Conservation (phyloP, 2,888 invertebrate species). For the Luperina testacea region DNA sequence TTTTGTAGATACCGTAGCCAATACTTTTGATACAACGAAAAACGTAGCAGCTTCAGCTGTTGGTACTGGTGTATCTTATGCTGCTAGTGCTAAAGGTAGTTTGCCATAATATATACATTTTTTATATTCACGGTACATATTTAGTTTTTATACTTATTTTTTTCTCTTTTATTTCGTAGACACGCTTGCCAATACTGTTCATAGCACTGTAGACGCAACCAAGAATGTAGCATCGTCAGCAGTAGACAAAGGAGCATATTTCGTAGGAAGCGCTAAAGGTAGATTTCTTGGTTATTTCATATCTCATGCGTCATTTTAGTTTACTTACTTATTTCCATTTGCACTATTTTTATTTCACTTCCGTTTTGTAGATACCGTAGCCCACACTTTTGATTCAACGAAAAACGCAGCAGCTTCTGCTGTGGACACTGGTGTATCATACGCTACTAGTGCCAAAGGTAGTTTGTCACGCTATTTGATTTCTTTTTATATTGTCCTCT, state of each 20-base stretch:
- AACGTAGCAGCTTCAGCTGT: constrained; percentile 62
- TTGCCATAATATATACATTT: not conserved
- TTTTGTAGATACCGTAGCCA: constrained; percentile 76
- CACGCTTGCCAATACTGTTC: constrained; percentile 61
- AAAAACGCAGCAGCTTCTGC: constrained; percentile 58
- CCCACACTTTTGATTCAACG: constrained; percentile 72
- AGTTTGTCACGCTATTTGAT: constrained; percentile 14
- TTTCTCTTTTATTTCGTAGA: constrained; percentile 47
- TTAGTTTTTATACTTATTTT: not conserved
- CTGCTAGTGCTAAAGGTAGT: constrained; percentile 76
- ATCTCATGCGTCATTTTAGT: not conserved
- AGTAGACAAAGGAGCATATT: constrained; percentile 73
- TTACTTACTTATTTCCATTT: not conserved
- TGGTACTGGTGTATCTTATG: constrained; percentile 74
- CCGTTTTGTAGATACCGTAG: constrained; percentile 75
- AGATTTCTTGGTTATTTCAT: constrained; percentile 29
- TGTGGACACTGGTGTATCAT: constrained; percentile 75
- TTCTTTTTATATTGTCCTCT: not conserved
- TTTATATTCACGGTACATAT: not conserved
- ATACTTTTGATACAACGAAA: constrained; percentile 71
- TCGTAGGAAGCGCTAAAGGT: constrained; percentile 77
- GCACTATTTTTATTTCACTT: constrained; percentile 41
- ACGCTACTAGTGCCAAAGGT: constrained; percentile 77
- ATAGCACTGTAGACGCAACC: constrained; percentile 59
- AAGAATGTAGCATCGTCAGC: constrained; percentile 77